Evolutionary conservation across 2,113 vertebrate species (phyloP).

Genomic region (Eonycteris spelaea): DNA sequence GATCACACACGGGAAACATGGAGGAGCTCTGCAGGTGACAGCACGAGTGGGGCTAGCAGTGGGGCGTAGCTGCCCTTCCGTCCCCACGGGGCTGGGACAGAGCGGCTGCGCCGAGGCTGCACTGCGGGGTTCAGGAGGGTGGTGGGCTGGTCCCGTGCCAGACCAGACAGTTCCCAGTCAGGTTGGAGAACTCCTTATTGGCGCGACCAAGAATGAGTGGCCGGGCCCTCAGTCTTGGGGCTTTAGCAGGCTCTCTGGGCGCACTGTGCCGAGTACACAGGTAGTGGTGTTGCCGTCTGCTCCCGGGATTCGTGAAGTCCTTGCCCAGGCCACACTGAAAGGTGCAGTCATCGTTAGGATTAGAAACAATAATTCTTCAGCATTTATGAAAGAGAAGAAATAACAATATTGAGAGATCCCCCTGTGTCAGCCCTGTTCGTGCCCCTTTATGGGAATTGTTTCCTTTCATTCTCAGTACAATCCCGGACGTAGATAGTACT

Average conservation of each 20-base stretch:
- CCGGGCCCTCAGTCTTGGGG: neutral
- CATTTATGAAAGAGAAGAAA: neutral
- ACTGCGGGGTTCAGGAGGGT: neutral
- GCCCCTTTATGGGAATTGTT: neutral
- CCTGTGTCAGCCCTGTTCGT: neutral
- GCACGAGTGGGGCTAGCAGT: neutral
- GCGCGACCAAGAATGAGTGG: fast-evolving
- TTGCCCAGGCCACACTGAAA: no score
- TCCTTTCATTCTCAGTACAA: neutral
- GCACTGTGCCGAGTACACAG: neutral
- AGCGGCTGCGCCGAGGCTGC: neutral
- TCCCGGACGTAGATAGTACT: neutral
- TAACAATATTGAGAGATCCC: neutral
- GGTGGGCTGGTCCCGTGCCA: fast-evolving
- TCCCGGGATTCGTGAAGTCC: neutral
- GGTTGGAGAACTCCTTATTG: neutral
- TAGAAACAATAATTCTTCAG: neutral
- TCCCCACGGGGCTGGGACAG: neutral
- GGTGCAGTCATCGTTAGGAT: neutral
- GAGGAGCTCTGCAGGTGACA: neutral
- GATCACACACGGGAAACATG: neutral
- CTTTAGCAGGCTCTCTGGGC: neutral
- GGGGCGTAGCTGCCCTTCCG: neutral
- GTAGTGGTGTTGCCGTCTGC: fast-evolving
- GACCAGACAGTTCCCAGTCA: neutral